These are phyloP conservation scores for Chrysemys picta DNA, from an alignment of 2,113 vertebrate genomes.

Conservation along the genomic window DNA sequence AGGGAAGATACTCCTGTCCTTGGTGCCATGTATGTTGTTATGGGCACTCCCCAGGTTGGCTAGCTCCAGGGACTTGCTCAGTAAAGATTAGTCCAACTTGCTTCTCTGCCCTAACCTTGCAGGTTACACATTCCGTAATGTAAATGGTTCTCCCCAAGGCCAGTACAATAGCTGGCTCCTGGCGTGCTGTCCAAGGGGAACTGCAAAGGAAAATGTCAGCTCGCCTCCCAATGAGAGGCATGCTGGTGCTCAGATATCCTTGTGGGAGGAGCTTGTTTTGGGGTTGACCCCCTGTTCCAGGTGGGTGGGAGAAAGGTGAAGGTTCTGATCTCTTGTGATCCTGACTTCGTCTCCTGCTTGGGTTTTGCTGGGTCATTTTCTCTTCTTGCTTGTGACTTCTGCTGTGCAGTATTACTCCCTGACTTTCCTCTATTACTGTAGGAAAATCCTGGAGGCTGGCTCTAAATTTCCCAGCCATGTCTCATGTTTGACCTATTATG, in stretches of 20 bases:
- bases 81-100: not conserved
- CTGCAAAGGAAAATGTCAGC: not conserved
- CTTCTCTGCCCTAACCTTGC: not conserved
- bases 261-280: not conserved
- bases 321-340: not conserved
- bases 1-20: not conserved
- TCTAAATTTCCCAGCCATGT: not conserved
- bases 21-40: not conserved
- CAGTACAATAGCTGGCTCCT: not conserved
- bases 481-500: not conserved
- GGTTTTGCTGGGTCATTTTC: not conserved
- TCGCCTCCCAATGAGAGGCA: not conserved
- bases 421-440: accelerated
- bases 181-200: not conserved
- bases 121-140: not conserved
- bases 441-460: not conserved
- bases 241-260: not conserved
- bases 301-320: not conserved
- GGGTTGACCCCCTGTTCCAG: not conserved
- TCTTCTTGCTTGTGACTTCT: not conserved
- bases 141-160: not conserved
- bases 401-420: not conserved
- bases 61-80: not conserved
- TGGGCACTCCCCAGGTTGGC: not conserved
- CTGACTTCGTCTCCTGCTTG: not conserved